Percentiles rank a stretch among this genome's conserved stretches.
phyloP scores from a whole-genome alignment of 2,888 invertebrate species.

The Eurytoma adleriae region DNA sequence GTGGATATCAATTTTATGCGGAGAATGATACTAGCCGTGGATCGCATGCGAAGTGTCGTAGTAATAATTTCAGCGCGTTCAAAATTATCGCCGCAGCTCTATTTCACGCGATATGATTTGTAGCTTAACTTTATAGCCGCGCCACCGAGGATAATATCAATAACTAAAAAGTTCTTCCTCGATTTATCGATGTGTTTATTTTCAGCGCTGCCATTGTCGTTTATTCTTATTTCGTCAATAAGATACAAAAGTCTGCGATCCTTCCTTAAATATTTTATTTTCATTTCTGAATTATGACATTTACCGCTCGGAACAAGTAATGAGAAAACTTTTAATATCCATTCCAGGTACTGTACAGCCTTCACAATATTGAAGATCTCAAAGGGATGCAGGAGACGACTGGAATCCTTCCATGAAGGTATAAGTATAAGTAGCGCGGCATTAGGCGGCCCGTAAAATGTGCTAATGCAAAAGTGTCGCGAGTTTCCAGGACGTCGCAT shows the following conservation, averaged over 20 bases:
- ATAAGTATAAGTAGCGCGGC: neutral
- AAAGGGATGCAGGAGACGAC: slow-evolving; percentile 51
- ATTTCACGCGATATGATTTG: too few species aligned
- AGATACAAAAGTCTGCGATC: neutral
- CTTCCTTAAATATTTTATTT: neutral
- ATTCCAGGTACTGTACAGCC: slow-evolving; percentile 53
- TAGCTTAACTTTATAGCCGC: too few species aligned
- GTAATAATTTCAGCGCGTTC: too few species aligned
- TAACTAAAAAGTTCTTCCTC: neutral
- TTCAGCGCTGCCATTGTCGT: too few species aligned
- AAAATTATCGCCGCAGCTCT: too few species aligned
- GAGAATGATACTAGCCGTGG: too few species aligned
- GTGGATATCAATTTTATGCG: too few species aligned
- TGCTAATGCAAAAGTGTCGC: slow-evolving; percentile 30
- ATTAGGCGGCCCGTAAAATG: neutral
- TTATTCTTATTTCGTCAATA: too few species aligned
- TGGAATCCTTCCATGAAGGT: slow-evolving; percentile 56
- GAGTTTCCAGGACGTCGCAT: slow-evolving; percentile 39
- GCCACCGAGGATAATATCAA: neutral
- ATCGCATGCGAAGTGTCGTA: too few species aligned
- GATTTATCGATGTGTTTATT: neutral
- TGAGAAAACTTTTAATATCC: neutral
- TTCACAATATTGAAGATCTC: slow-evolving; percentile 57
- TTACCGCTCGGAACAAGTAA: neutral
- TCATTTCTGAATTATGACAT: neutral